A percentile compares a stretch with the other conserved stretches of the same genome.
Conservation (phyloP, 2,113 vertebrate species). For the Phocoena sinus region DNA sequence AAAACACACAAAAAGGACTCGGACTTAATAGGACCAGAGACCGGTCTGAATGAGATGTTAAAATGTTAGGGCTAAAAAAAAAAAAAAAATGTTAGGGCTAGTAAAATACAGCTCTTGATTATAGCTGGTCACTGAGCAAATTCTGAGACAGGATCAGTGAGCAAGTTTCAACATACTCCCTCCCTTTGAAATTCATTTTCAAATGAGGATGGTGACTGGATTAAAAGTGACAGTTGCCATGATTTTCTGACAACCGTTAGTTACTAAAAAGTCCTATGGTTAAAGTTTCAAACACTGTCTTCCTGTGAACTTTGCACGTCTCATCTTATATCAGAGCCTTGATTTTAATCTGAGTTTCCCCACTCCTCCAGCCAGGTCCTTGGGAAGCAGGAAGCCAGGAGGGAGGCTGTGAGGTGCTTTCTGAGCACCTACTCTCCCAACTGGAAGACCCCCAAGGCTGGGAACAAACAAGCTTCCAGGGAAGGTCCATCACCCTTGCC, state of each 20-base stretch:
- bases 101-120: neutral
- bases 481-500: neutral
- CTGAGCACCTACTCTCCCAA: neutral
- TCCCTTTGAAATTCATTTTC: neutral
- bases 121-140: neutral
- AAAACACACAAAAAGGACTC: neutral
- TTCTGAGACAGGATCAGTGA: neutral
- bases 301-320: rapidly evolving
- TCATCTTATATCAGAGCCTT: neutral
- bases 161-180: neutral
- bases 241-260: neutral
- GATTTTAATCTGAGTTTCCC: neutral
- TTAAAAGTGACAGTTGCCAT: neutral
- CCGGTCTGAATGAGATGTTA: neutral
- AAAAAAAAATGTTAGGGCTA: neutral
- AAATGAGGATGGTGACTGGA: rapidly evolving
- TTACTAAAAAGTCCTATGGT: neutral
- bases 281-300: neutral
- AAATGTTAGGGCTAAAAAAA: neutral
- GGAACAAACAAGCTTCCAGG: neutral
- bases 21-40: neutral
- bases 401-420: neutral
- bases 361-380: neutral
- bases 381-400: neutral
- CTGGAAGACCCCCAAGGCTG: neutral